These are phyloP conservation scores for Ctena decussata DNA, from an alignment of 2,888 invertebrate species.

Conservation along the genomic window DNA sequence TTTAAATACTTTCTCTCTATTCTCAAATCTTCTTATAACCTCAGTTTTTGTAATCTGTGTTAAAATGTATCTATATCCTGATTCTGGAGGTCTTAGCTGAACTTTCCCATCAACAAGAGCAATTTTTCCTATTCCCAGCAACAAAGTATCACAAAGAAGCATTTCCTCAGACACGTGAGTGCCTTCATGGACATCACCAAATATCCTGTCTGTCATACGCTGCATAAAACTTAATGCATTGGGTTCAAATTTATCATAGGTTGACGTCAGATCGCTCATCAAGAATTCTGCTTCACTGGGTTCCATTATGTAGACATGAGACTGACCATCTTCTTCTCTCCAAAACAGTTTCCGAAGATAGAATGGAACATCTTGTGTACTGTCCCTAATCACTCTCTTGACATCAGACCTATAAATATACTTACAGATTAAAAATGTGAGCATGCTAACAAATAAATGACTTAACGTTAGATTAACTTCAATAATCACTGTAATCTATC, in stretches of 20 bases:
- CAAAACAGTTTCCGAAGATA: constrained; percentile 87
- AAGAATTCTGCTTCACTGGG: constrained; percentile 90
- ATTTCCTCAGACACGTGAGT: constrained; percentile 96
- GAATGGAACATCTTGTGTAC: constrained; percentile 94
- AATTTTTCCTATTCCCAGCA: constrained; percentile 94
- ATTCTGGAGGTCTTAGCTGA: constrained; percentile 90
- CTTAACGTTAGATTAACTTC: no score
- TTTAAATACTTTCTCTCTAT: constrained; percentile 89
- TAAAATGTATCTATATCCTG: constrained; percentile 92
- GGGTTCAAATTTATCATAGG: constrained; percentile 94
- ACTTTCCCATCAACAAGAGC: constrained; percentile 89
- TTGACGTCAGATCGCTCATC: constrained; percentile 91
- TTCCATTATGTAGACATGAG: constrained; percentile 92
- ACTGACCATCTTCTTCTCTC: constrained; percentile 70
- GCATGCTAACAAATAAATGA: no score
- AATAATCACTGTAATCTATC: no score
- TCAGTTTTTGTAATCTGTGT: constrained; percentile 93
- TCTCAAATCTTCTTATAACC: constrained; percentile 91
- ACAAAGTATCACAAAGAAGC: constrained; percentile 93
- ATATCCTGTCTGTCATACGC: constrained; percentile 94
- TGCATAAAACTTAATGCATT: constrained; percentile 92
- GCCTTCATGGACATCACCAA: constrained; percentile 93
- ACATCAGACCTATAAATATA: constrained; percentile 91
- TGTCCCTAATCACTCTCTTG: constrained; percentile 92
- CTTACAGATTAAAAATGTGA: no score